Evolutionary conservation across 2,113 vertebrate species (phyloP).

Genomic region (Oreamnos americanus): DNA sequence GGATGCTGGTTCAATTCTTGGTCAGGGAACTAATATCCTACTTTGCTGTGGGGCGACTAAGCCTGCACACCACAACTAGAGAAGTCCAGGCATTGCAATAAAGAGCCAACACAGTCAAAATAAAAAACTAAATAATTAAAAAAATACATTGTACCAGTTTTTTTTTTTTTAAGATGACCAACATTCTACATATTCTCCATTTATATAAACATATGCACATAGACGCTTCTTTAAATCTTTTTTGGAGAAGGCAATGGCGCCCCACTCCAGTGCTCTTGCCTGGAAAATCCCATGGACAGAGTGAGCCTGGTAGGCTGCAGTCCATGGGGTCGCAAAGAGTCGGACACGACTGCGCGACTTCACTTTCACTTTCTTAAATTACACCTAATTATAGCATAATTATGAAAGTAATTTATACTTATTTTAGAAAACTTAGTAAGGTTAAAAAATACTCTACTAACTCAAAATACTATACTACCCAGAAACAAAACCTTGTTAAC

Average conservation of each 20-base stretch:
- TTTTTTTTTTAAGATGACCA: background rate
- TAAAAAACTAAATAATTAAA: background rate
- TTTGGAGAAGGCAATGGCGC: background rate
- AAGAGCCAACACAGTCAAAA: background rate
- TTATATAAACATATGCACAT: background rate
- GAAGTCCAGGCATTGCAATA: background rate
- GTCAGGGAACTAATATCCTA: background rate
- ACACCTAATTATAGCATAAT: background rate
- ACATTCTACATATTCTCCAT: background rate
- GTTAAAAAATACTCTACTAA: background rate
- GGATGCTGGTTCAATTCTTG: background rate
- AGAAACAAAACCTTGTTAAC: background rate
- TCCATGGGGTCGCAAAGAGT: too few species aligned
- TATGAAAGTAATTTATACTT: background rate
- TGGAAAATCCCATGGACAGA: too few species aligned
- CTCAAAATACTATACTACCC: background rate
- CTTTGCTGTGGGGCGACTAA: background rate
- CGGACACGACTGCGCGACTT: too few species aligned
- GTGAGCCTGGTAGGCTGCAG: too few species aligned
- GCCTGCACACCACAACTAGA: background rate
- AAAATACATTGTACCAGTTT: background rate
- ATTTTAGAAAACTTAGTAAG: background rate
- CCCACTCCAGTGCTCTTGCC: too few species aligned
- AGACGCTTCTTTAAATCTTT: background rate
- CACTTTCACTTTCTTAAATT: background rate